Base-by-base conservation (phyloP, 2,797 vertebrate species). In the Botia kubotai region DNA sequence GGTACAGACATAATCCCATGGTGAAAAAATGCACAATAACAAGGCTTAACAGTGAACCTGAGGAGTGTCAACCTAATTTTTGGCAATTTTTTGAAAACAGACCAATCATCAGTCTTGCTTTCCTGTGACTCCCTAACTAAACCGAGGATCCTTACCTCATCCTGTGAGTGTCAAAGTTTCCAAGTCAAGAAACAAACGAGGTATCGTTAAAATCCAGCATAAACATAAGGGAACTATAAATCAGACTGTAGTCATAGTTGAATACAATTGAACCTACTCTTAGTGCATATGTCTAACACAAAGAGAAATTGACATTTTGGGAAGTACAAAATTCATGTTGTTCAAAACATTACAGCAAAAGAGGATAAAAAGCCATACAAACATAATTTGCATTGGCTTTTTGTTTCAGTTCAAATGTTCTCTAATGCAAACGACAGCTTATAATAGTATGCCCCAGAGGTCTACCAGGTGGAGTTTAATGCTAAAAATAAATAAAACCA, bases 111-210 rank as follows among this genome's bases (percentile, higher is more conserved):
- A 77, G 62, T 67, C 78, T 80, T 62, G 55, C 23, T 36, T 77
- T 81, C 78, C 68, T 73, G 52, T 46, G 62, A 80, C 26, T 72
- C 60, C 58, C 55, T 58, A 48, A 53, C 33, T 6, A 79, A 19
- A 79, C 12, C 16, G 55, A 46, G 66, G 55, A 57, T 77, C 29
- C 21, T 50, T 73, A 72, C 62, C 39, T 68, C 53, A 77, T 81
- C 78, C 74, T 81, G 82, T 12, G 55, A 73, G 74, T 68, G 69
- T 71, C 69, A 65, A 76, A 72, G 60, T 72, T 72, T 80, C 26
- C 23, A 50, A 68, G 53, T 66, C 3, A 62, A 84, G 39, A 66
- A 75, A 67, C 33, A 58, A 50, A 74, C 23, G 60, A 19, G 60
- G 52, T 58, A 8, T 52, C 26, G 29, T 46, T 65, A 65, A 79